Evolutionary conservation across 2,113 vertebrate species (phyloP).

Genomic region (Chelonoidis abingdonii): DNA sequence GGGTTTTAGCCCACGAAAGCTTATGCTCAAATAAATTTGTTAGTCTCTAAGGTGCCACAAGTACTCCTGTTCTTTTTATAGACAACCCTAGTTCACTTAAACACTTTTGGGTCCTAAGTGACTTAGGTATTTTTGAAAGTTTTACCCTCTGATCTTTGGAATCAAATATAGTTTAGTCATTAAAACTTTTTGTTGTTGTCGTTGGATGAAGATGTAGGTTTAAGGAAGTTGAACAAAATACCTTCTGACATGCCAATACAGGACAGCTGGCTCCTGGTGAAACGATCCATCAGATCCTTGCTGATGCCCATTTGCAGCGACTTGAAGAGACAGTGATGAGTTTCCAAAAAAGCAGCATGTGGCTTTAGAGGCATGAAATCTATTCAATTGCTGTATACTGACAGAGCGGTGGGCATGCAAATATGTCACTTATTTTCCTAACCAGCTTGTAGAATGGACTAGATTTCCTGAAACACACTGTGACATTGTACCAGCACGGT

Average conservation of each 20-base stretch:
- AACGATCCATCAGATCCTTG: background rate
- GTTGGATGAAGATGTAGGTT: background rate
- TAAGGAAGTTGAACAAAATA: background rate
- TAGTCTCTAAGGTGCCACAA: no score
- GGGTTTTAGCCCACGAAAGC: no score
- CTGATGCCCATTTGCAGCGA: background rate
- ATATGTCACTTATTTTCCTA: background rate
- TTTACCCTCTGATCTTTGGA: background rate
- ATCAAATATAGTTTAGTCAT: background rate
- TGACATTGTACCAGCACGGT: background rate
- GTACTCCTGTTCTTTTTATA: no score
- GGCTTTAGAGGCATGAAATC: constrained; percentile 11
- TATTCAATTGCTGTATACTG: background rate
- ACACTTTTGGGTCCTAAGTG: background rate
- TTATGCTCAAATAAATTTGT: no score
- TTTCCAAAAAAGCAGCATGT: constrained; percentile 7
- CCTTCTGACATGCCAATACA: background rate
- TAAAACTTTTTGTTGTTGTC: background rate
- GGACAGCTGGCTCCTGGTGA: background rate
- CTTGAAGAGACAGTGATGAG: background rate
- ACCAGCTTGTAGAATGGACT: background rate
- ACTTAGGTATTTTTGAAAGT: background rate
- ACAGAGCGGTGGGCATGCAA: background rate
- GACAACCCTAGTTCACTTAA: no score
- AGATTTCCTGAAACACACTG: background rate